These are phyloP conservation scores for Heliconius cydno DNA, from an alignment of 2,888 invertebrate genomes.

Conservation along the genomic window DNA sequence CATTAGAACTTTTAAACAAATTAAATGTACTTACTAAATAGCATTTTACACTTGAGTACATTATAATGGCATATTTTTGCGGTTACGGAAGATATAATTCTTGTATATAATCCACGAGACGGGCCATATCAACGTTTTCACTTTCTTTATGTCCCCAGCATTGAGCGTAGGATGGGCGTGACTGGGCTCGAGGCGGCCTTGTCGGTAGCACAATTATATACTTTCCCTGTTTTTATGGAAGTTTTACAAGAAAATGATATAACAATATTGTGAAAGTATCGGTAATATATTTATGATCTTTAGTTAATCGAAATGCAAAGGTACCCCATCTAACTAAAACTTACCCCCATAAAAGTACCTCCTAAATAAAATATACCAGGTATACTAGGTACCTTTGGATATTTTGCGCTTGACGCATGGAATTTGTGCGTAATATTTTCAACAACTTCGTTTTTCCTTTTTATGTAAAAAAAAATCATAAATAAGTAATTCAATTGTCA, in stretches of 20 bases:
- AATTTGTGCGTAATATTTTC: background rate
- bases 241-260: conserved; percentile 69
- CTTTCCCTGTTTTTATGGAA: conserved; percentile 82
- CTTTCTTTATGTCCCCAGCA: conserved; percentile 69
- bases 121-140: conserved; percentile 58
- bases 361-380: no score
- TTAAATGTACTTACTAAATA: background rate
- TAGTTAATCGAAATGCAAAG: background rate
- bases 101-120: conserved; percentile 34
- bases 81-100: conserved; percentile 26
- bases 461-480: background rate
- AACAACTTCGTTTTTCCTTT: background rate
- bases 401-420: background rate
- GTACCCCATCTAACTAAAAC: background rate
- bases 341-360: background rate
- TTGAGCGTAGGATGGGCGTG: conserved; percentile 73
- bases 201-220: conserved; percentile 69
- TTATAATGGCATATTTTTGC: conserved; percentile 24
- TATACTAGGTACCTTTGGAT: background rate
- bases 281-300: background rate
- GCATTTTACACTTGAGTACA: background rate
- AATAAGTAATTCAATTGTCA: background rate
- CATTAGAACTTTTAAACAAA: background rate
- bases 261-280: conserved; percentile 57
- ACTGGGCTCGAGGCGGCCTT: conserved; percentile 66